phyloP scores from a whole-genome alignment of 2,113 vertebrate species.

The Cyphotilapia sp. region DNA sequence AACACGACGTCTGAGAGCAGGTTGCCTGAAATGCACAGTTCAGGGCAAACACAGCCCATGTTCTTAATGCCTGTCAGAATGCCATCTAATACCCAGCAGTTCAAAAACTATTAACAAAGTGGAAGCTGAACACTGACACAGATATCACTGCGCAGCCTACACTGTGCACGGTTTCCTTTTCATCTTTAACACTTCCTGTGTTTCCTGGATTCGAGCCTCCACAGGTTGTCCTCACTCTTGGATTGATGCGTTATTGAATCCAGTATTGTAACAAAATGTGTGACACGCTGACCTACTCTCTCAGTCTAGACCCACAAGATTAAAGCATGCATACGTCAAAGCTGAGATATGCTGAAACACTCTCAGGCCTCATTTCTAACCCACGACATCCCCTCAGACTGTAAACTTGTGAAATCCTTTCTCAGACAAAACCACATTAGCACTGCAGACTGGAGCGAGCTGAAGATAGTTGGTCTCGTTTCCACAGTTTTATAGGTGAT shows the following conservation, averaged over 20 bases:
- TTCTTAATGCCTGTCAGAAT: neutral
- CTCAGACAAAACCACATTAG: conserved; percentile 6
- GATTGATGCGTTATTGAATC: neutral
- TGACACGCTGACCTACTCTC: neutral
- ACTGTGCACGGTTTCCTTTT: neutral
- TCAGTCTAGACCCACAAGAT: neutral
- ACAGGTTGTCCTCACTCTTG: neutral
- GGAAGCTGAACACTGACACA: neutral
- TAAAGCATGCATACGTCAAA: neutral
- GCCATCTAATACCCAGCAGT: fast-evolving
- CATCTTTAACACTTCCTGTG: neutral
- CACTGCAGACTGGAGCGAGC: neutral
- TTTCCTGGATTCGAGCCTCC: neutral
- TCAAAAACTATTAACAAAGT: neutral
- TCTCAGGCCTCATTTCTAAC: neutral
- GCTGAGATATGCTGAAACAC: neutral
- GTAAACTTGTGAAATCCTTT: neutral
- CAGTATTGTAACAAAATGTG: neutral
- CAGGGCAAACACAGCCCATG: fast-evolving
- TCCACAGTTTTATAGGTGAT: conserved; percentile 25
- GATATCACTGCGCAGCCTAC: neutral
- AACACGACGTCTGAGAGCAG: neutral
- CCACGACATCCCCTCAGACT: neutral
- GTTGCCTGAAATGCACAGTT: neutral
- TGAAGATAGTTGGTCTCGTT: neutral